Evolutionary conservation across 1,140 invertebrate species (phyloP).

Genomic region (Cydia pomonella): DNA sequence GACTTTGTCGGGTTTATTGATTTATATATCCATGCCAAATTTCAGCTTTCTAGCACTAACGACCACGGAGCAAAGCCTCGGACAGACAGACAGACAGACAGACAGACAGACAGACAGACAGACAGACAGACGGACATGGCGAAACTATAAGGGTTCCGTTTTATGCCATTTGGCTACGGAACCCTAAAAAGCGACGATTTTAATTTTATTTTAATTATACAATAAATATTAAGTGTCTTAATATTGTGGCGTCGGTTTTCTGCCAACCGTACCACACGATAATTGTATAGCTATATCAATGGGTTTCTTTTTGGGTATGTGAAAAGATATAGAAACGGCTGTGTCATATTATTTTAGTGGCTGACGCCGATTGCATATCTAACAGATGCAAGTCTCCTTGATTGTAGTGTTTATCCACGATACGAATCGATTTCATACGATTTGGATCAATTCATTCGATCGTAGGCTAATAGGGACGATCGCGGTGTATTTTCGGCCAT

Average conservation of each 20-base stretch:
- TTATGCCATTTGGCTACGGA: too few species aligned
- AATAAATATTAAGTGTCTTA: not conserved
- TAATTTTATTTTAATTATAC: not conserved
- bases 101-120: too few species aligned
- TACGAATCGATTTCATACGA: conserved; percentile 77
- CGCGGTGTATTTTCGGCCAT: conserved; percentile 67
- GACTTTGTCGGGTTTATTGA: too few species aligned
- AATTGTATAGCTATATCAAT: conserved; percentile 66
- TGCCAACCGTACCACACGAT: conserved; percentile 38
- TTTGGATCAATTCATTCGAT: conserved; percentile 73
- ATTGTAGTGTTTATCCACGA: conserved; percentile 78
- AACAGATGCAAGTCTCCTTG: conserved; percentile 71
- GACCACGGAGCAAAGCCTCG: too few species aligned
- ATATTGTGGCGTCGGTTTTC: not conserved
- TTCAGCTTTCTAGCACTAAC: too few species aligned
- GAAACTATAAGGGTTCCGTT: too few species aligned
- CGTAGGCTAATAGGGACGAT: conserved; percentile 75
- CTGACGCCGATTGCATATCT: conserved; percentile 73
- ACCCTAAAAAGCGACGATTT: too few species aligned
- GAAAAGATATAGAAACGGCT: conserved; percentile 71
- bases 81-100: too few species aligned
- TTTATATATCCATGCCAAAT: too few species aligned
- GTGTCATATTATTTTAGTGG: conserved; percentile 79
- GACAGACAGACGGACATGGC: too few species aligned
- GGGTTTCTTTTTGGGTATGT: conserved; percentile 60